Conservation (phyloP, 2,888 invertebrate genomes). For the Julus scandinavius region DNA sequence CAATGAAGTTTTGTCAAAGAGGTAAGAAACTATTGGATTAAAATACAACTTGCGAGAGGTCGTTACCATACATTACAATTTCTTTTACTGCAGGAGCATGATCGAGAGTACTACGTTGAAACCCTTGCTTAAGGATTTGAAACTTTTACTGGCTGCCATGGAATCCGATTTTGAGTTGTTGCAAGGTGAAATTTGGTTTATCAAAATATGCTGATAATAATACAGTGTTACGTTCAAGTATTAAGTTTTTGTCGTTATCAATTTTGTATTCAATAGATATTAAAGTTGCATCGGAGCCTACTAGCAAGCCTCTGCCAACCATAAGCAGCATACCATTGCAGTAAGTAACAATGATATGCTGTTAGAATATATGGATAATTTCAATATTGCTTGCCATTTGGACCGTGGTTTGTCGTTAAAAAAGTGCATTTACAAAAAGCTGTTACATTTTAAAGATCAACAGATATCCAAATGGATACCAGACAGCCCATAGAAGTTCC, state of each 20-base stretch:
- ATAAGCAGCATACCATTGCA: background rate
- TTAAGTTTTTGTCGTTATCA: background rate
- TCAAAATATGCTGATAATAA: background rate
- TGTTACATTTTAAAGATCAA: background rate
- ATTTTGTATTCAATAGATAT: constrained; percentile 7
- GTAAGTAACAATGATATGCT: background rate
- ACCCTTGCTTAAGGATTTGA: background rate
- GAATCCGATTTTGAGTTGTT: background rate
- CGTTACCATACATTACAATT: background rate
- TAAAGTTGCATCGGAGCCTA: constrained; percentile 2
- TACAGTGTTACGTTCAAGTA: background rate
- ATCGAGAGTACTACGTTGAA: background rate
- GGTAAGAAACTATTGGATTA: background rate
- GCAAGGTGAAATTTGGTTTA: background rate
- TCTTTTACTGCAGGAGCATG: background rate
- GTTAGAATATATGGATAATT: too few species aligned
- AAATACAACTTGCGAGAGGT: background rate
- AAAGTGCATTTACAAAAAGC: background rate
- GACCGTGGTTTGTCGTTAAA: background rate
- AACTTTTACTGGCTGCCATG: background rate
- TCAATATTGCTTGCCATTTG: background rate
- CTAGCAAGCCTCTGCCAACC: background rate
- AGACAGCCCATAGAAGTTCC: background rate
- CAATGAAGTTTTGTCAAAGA: background rate
- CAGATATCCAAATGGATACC: background rate